Percentiles rank a stretch among this genome's conserved stretches.
These are phyloP conservation scores for Arbacia lixula DNA, from an alignment of 53 echinoderm and acorn worm genomes.

Conservation along the genomic window DNA sequence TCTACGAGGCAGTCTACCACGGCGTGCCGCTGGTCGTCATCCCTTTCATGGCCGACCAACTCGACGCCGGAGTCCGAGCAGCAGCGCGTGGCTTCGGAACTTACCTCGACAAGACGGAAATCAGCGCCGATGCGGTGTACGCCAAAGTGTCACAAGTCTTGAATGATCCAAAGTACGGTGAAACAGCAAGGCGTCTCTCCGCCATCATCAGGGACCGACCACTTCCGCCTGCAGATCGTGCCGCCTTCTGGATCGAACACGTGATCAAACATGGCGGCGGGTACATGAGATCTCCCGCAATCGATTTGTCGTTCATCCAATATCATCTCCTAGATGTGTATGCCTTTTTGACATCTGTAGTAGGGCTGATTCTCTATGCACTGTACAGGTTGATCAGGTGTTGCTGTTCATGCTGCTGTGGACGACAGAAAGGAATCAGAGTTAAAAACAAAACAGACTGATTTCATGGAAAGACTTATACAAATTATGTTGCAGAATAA, in stretches of 20 bases:
- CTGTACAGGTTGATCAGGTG: neutral
- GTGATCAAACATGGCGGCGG: conserved; percentile 37
- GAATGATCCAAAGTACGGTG: neutral
- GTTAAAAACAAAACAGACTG: neutral
- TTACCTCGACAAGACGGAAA: neutral
- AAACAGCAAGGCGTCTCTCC: conserved; percentile 11
- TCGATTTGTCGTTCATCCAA: conserved; percentile 28
- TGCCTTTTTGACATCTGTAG: neutral
- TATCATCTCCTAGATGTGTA: conserved; percentile 18
- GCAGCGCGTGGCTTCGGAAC: neutral
- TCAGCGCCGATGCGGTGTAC: conserved; percentile 11
- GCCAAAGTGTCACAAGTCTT: conserved; percentile 2
- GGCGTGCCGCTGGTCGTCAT: conserved; percentile 25
- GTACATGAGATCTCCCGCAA: conserved; percentile 21
- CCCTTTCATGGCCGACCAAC: conserved; percentile 33
- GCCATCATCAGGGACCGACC: conserved; percentile 43
- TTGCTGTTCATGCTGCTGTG: neutral
- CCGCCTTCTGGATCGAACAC: conserved; percentile 47
- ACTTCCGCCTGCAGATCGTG: conserved; percentile 40
- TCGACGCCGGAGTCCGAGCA: neutral
- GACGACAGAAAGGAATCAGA: neutral
- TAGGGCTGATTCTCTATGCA: neutral
- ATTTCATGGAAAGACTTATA: no score
- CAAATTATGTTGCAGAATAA: no score
- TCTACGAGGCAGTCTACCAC: conserved; percentile 28